Percentiles rank a stretch among this genome's conserved stretches.
Conservation (phyloP, 2,113 vertebrate genomes). For the Hepsetus odoe region DNA sequence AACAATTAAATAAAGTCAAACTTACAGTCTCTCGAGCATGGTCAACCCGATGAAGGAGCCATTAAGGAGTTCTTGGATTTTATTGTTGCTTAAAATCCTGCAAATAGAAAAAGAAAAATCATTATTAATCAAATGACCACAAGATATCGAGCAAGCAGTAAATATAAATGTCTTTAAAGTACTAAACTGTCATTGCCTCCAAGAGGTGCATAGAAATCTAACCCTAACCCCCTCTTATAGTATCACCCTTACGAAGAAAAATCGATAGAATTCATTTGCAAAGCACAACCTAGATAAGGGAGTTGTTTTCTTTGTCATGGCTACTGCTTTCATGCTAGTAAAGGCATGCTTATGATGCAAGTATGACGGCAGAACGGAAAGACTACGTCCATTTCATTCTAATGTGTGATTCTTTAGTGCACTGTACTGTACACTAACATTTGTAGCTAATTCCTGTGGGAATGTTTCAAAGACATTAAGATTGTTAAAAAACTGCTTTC, state of each 20-base stretch:
- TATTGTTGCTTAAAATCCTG: constrained; percentile 96
- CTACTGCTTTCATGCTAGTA: not conserved
- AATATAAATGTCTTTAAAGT: not conserved
- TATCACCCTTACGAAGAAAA: not conserved
- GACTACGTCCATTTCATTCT: not conserved
- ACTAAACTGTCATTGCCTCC: not conserved
- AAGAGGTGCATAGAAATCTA: not conserved
- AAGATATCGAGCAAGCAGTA: not conserved
- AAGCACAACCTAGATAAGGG: not conserved
- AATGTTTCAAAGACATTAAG: no score
- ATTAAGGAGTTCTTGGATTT: constrained; percentile 92
- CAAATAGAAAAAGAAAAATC: constrained; percentile 50
- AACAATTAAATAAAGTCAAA: constrained; percentile 40
- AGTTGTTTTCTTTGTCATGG: not conserved
- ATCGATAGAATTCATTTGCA: not conserved
- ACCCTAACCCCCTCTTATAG: not conserved
- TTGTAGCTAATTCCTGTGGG: no score
- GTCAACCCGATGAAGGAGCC: constrained; percentile 89
- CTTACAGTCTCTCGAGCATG: constrained; percentile 94
- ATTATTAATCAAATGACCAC: not conserved
- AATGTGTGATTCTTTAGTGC: no score
- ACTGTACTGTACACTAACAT: no score
- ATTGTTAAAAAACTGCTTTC: no score
- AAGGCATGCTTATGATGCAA: not conserved
- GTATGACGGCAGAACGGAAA: not conserved